phyloP scores from a whole-genome alignment of 2,113 vertebrate species.

The Nesospiza acunhae region DNA sequence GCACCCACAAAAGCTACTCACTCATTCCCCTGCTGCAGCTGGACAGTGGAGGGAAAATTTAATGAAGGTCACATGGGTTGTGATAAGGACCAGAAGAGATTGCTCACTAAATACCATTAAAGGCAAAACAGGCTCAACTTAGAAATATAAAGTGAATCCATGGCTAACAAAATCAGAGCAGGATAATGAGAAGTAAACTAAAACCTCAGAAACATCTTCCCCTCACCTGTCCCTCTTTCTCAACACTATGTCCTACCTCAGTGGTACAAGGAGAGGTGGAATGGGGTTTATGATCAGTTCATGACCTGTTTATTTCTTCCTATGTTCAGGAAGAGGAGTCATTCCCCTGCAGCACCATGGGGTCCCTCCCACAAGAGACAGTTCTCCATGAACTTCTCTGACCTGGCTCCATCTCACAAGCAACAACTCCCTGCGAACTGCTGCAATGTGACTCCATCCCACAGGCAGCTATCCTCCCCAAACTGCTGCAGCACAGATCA shows the following conservation, averaged over 20 bases:
- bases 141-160: not conserved
- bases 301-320: not conserved
- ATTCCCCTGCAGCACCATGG: not conserved
- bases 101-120: not conserved
- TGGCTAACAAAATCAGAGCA: not conserved
- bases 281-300: not conserved
- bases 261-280: not conserved
- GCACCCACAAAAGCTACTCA: not conserved
- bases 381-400: not conserved
- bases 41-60: not conserved
- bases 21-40: not conserved
- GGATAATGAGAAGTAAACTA: not conserved
- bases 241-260: too few species aligned
- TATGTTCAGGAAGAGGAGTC: not conserved
- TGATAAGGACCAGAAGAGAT: not conserved
- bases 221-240: not conserved
- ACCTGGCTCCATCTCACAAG: accelerated
- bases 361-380: too few species aligned
- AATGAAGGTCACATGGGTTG: not conserved
- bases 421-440: not conserved
- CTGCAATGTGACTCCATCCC: not conserved
- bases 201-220: not conserved
- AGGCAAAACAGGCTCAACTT: not conserved
- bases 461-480: not conserved
- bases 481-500: not conserved